A percentile compares a stretch with the other conserved stretches of the same genome.
Conservation (phyloP, 1,140 invertebrate genomes). For the Panulirus ornatus region DNA sequence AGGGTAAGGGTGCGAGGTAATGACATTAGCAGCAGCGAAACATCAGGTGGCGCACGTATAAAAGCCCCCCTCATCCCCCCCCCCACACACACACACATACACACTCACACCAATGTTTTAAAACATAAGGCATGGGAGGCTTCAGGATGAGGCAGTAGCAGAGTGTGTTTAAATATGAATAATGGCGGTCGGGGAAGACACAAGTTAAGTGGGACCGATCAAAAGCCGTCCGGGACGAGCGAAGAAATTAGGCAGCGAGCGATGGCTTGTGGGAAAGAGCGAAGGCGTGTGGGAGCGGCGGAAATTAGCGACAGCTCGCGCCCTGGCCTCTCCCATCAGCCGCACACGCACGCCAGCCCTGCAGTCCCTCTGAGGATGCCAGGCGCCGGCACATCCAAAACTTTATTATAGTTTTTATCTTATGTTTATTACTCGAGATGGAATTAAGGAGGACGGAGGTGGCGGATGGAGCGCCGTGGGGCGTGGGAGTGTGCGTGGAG, state of each 20-base stretch:
- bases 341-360: conserved; percentile 70
- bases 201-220: conserved; percentile 70
- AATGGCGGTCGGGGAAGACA: conserved; percentile 61
- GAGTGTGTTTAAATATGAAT: conserved; percentile 63
- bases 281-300: conserved; percentile 64
- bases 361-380: conserved; percentile 60
- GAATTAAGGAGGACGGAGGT: conserved; percentile 15
- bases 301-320: conserved; percentile 74
- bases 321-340: conserved; percentile 67
- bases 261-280: conserved; percentile 55
- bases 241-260: conserved; percentile 51
- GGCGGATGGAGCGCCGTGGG: conserved; percentile 26
- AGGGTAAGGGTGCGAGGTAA: conserved; percentile 48
- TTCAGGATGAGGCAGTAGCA: conserved; percentile 49
- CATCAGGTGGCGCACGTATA: not conserved
- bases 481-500: not conserved
- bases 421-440: conserved; percentile 30
- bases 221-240: conserved; percentile 63
- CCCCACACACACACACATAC: not conserved
- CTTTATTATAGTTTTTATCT: conserved; percentile 45
- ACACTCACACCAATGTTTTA: not conserved
- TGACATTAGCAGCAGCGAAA: conserved; percentile 17
- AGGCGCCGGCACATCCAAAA: conserved; percentile 60
- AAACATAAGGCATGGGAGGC: not conserved
- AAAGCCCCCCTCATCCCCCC: not conserved